phyloP scores from a whole-genome alignment of 2,113 vertebrate species.

The Anolis sagrei region DNA sequence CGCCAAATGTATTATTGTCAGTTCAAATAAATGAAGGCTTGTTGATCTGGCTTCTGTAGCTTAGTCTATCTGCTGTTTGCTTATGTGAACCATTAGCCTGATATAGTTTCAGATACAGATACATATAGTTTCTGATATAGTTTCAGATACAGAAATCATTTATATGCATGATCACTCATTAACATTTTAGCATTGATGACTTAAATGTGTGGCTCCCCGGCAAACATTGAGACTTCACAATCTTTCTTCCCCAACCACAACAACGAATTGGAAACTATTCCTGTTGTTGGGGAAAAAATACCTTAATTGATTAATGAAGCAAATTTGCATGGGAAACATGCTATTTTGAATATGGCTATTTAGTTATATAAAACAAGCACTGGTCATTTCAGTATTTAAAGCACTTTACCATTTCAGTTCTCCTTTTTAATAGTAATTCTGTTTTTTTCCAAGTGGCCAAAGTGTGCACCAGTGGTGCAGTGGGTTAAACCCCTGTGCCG shows the following conservation, averaged over 20 bases:
- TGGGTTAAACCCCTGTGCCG: too few relatives aligned
- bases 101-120: not conserved
- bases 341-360: constrained; percentile 1
- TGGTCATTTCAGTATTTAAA: not conserved
- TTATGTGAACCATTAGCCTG: not conserved
- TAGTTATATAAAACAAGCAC: constrained; percentile 8
- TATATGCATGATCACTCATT: not conserved
- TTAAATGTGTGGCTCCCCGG: not conserved
- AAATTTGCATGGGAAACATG: not conserved
- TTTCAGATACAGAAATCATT: constrained; percentile 4
- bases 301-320: not conserved
- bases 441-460: constrained; percentile 6
- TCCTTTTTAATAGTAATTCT: not conserved
- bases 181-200: not conserved
- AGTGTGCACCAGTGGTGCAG: not conserved
- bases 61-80: not conserved
- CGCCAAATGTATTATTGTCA: not conserved
- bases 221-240: rapidly evolving
- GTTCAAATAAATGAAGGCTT: not conserved
- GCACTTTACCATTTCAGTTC: not conserved
- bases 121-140: not conserved
- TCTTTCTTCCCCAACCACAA: not conserved
- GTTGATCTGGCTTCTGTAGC: not conserved
- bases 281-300: not conserved
- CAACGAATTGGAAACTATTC: not conserved